Conservation (phyloP, 35 echinoderm and acorn worm species). For the Ptychodera flava region DNA sequence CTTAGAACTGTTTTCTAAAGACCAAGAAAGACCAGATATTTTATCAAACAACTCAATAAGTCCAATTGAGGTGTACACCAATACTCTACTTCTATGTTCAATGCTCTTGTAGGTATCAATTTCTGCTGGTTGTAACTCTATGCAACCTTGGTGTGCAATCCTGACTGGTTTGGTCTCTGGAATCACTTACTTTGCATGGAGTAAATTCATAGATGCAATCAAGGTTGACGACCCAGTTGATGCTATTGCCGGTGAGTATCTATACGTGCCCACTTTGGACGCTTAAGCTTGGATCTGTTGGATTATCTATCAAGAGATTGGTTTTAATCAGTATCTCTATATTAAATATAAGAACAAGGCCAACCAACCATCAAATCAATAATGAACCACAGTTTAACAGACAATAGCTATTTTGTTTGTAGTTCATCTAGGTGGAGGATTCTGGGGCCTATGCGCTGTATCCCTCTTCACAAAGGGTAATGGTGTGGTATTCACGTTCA, state of each 20-base stretch:
- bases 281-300: too few relatives aligned
- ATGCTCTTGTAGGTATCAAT: conserved; percentile 86
- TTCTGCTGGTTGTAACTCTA: conserved; percentile 64
- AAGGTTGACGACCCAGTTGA: conserved; percentile 73
- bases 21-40: too few relatives aligned
- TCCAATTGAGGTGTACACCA: too few relatives aligned
- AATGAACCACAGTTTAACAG: too few relatives aligned
- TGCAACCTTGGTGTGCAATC: conserved; percentile 60
- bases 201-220: conserved; percentile 22
- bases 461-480: conserved; percentile 37
- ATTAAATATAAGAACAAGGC: too few relatives aligned
- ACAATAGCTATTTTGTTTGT: background rate
- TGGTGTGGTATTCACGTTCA: conserved; percentile 49
- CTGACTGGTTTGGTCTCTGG: conserved; percentile 52
- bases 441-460: conserved; percentile 43
- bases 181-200: conserved; percentile 25
- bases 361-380: too few relatives aligned
- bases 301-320: too few relatives aligned
- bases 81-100: too few relatives aligned
- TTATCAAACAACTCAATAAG: too few relatives aligned
- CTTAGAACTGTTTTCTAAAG: too few relatives aligned
- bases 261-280: background rate
- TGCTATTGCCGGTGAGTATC: conserved; percentile 57
- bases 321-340: too few relatives aligned
- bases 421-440: conserved; percentile 77